Evolutionary conservation across 1,140 invertebrate genomes (phyloP), one percentile per base, ranked within the genome.

Genomic region (Delia radicum): DNA sequence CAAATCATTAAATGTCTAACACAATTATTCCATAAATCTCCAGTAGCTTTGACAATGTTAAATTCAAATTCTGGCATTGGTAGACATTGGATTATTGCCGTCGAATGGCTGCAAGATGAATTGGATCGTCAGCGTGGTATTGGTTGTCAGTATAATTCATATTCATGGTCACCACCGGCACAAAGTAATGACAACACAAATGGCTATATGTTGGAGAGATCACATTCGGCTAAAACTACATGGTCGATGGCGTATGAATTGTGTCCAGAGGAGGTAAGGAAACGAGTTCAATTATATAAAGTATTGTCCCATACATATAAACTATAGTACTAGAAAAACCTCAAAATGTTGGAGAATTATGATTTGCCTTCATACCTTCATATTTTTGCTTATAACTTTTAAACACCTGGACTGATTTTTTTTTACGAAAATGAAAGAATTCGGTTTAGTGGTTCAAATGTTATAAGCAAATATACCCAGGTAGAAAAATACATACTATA

Each of bases 1-100:
- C 96, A 98, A 84, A 98, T 97, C 86, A 97, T 98, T 37, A 98
- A 99, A 87, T 95, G 95, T 85, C 91, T 98, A 88, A 96, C 98
- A 26, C 91, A 93, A 74, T 88, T 98, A 28, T 97, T 98, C 87
- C 92, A 92, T 78, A 94, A 94, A 80, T 96, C 94, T 85, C 91
- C 90, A 29, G 84, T 89, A 31, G 93, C 94, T 2, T 89, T 94
- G 81, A 89, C 91, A 75, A 91, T 97, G 86, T 88, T 98, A 61
- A 90, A 94, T 81, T 90, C 89, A 15, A 93, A 93, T 86, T 87
- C 89, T 0, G 94, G 95, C 78, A 88, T 98, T 26, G 92, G 94
- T 78, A 89, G 92, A 48, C 95, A 96, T 81, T 99, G 96, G 96
- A 89, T 91, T 8, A 89, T 91, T 78, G 94, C 96, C 37, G 94